phyloP scores from a whole-genome alignment of 2,113 vertebrate species.

The Barnardius zonarius region DNA sequence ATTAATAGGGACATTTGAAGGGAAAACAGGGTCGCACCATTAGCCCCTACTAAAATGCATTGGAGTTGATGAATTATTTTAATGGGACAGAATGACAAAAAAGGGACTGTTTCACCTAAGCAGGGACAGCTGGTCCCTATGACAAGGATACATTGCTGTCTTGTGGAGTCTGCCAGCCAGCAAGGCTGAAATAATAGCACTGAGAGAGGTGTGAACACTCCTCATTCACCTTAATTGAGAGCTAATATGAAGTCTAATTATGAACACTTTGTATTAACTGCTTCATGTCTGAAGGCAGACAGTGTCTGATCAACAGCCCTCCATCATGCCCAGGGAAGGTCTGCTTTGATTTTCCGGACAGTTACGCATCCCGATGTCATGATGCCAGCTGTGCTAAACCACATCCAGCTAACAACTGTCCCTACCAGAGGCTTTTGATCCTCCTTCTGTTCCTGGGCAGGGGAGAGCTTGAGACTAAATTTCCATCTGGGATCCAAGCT shows the following conservation, averaged over 20 bases:
- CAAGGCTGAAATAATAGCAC: conserved; percentile 53
- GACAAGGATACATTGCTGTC: conserved; percentile 70
- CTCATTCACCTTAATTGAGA: conserved; percentile 63
- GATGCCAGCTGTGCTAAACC: not conserved
- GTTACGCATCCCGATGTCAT: accelerated
- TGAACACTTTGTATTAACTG: conserved; percentile 51
- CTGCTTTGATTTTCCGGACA: not conserved
- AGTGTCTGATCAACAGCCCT: not conserved
- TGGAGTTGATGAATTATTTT: conserved; percentile 65
- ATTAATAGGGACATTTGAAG: conserved; percentile 47
- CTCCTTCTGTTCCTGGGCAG: not conserved
- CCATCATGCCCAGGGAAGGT: not conserved
- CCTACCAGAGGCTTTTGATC: not conserved
- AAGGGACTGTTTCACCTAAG: conserved; percentile 56
- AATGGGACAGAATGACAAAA: conserved; percentile 69
- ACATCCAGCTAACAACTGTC: not conserved
- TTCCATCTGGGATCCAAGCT: not conserved
- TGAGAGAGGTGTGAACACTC: conserved; percentile 47
- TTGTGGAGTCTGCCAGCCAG: conserved; percentile 60
- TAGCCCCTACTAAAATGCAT: conserved; percentile 39
- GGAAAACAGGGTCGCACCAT: conserved; percentile 43
- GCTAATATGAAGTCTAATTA: conserved; percentile 64
- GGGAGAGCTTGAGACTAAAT: not conserved
- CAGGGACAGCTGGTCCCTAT: conserved; percentile 67
- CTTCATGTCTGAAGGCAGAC: conserved; percentile 10